Evolutionary conservation across 2,888 invertebrate species (phyloP).

Genomic region (Epinotia brunnichana): DNA sequence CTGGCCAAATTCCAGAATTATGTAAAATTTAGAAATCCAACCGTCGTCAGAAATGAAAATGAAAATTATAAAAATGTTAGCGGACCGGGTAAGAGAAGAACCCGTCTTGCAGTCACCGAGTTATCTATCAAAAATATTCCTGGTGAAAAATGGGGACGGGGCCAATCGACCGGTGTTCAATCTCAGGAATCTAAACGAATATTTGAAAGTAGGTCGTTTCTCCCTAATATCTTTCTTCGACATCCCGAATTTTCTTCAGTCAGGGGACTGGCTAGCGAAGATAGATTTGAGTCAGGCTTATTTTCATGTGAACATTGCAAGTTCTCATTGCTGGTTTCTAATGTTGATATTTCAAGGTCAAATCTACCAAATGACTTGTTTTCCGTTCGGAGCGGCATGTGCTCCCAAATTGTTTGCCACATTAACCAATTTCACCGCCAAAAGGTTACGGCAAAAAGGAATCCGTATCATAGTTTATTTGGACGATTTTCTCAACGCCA

Average conservation of each 20-base stretch:
- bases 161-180: background rate
- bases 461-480: constrained; percentile 45
- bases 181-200: constrained; percentile 27
- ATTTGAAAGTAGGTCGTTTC: constrained; percentile 34
- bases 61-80: background rate
- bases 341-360: constrained; percentile 25
- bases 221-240: constrained; percentile 25
- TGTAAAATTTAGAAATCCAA: constrained; percentile 2
- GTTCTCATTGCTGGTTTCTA: constrained; percentile 24
- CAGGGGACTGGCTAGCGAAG: no score
- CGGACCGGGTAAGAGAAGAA: background rate
- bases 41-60: background rate
- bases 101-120: background rate
- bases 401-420: constrained; percentile 45
- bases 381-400: constrained; percentile 41
- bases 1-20: background rate
- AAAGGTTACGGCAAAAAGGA: constrained; percentile 26
- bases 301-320: constrained; percentile 15
- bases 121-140: constrained; percentile 19
- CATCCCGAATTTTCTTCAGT: constrained; percentile 41
- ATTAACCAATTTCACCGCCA: constrained; percentile 44
- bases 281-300: constrained; percentile 45
- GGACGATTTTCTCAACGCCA: constrained; percentile 45
- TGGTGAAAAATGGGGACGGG: no score
- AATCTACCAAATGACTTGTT: constrained; percentile 39